Conservation (phyloP, 2,888 invertebrate genomes). For the Pandemis corylana region DNA sequence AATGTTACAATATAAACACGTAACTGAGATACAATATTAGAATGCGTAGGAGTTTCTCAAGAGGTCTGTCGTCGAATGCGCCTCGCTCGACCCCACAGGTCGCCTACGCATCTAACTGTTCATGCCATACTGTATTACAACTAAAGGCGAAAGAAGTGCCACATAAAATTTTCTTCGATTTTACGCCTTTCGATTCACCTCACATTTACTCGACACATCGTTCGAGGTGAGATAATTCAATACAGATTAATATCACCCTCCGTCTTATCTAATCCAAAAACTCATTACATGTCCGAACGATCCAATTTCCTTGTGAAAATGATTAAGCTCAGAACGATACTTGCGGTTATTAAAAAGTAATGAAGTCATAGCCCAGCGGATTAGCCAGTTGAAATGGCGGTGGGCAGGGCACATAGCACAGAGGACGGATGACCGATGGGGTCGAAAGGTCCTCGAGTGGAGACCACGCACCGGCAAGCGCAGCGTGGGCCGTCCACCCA, state of each 20-base stretch:
- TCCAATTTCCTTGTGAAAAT: conserved; percentile 36
- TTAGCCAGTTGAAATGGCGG: too few relatives aligned
- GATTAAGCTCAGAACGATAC: conserved; percentile 21
- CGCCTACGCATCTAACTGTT: conserved; percentile 78
- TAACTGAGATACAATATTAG: conserved; percentile 42
- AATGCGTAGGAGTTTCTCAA: conserved; percentile 61
- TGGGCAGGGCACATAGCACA: too few relatives aligned
- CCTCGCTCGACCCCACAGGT: conserved; percentile 58
- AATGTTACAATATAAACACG: conserved; percentile 26
- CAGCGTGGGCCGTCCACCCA: too few relatives aligned
- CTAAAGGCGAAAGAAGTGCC: conserved; percentile 19
- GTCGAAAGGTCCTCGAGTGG: too few relatives aligned
- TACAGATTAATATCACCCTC: conserved; percentile 38
- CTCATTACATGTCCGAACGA: conserved; percentile 39
- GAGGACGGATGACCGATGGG: too few relatives aligned
- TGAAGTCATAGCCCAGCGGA: too few relatives aligned
- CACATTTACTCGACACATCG: not conserved
- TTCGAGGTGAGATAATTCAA: conserved; percentile 33
- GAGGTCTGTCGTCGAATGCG: conserved; percentile 60
- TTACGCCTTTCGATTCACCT: conserved; percentile 12
- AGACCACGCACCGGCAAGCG: too few relatives aligned
- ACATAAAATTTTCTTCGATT: conserved; percentile 24
- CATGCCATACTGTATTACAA: conserved; percentile 44
- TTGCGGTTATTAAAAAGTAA: conserved; percentile 5
- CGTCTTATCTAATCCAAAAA: conserved; percentile 33